Base-by-base conservation (phyloP, 2,113 vertebrate species). In the Paradisaea rubra region DNA sequence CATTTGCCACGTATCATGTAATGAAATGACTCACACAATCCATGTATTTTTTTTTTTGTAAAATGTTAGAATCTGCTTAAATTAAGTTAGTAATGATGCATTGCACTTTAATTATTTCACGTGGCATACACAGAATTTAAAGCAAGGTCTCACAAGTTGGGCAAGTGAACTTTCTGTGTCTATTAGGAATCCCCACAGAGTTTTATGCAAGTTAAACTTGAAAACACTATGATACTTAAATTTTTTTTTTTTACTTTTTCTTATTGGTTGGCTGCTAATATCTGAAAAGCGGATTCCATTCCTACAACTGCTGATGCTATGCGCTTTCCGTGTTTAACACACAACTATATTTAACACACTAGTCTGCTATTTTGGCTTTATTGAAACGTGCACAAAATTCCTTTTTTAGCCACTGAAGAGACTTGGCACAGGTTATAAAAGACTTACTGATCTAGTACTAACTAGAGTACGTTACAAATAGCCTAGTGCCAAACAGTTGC, bases 381-480 rank as follows among this genome's bases (percentile, higher is more conserved):
- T n/a, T 94, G 37, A 91, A 94, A 88, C 0, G 0, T 60, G n/a
- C 64, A 90, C 64, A 91, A 60, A 88, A 91, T 61, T 86, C 69
- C 60, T 66, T 78, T 91, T 86, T 93, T 57, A 91, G 76, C 41
- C 47, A 73, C 56, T 74, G n/a, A 94, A 30, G 37, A 86, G 31
- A 47, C 64, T 74, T 96, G 88, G 86, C 88, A 94, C 31, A 18
- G 18, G 53, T 74, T 86, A 71, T 74, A 93, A 96, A 95, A 95
- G 88, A 92, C 86, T 94, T 95, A 94, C 86, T 93, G 93, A 96
- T 95, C 94, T 87, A 65, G 52, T 90, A 81, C 72, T 95, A 96
- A 97, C 92, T 88, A 72, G 56, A 94, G 65, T 39, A 88, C 76
- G 22, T 74, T 88, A 73, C 82, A 88, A 95, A 83, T 23, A 95